Evolutionary conservation across 2,888 invertebrate genomes (phyloP), one percentile per base, ranked within the genome.

Genomic region (Heliconius sara): DNA sequence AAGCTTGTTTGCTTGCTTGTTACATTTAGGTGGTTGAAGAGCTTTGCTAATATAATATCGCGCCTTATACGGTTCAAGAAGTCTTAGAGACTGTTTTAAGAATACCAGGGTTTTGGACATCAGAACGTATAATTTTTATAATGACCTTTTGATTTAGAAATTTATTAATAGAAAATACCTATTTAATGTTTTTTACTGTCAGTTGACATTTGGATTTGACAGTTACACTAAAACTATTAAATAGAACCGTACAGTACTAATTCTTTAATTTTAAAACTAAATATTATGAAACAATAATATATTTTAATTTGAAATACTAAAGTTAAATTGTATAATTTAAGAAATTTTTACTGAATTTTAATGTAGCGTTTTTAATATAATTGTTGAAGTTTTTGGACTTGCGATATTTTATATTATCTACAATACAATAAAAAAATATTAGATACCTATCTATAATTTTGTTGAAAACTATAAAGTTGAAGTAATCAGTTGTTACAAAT

Each of bases 31-130:
- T 66, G 63, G 39, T 27, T 43, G 63, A 39, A 66, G 13, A 65
- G 39, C 19, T 27, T 66, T 65, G 30, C 27, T 47, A 27, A 27
- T 27, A 27, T 75, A 66, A 75, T 27, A 47, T 63, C 13, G 43
- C 12, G 43, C 27, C 30, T 43, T 75, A 47, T 66, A 65, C 7
- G 75, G 27, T 43, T 65, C 27, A 19, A 75, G 27, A 12, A 75
- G 19, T 66, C 13, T 43, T 7, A 66, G 6, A 43, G 43, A 65
- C 27, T 66, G 63, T 75, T 65, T 75, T 27, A 75, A 27, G 7
- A 75, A 43, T 1, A 16, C 27, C 12, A 60, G 16, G 25, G 77
- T 47, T 77, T 81, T 81, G 57, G 79, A 60, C 81, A 81, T 81
- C 30, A 71, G 70, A 47, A 72, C 6, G 19, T 27, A 60, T 16